Percentiles rank a stretch among this genome's conserved stretches.
Conservation (phyloP, 2,113 vertebrate genomes). For the Fregata magnificens region DNA sequence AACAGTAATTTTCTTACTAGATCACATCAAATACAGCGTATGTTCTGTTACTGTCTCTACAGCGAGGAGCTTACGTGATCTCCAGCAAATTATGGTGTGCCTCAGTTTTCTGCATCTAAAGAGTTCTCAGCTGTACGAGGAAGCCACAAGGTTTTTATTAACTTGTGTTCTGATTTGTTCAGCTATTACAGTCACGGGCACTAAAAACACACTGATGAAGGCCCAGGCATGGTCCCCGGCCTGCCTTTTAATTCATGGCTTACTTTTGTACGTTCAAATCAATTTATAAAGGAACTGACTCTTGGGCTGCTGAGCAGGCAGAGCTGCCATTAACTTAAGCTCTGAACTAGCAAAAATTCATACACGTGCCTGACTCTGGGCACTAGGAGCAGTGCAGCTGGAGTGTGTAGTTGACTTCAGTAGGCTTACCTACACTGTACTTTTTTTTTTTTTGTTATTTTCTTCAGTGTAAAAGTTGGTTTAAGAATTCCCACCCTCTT, state of each 20-base stretch:
- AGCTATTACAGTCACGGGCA: neutral
- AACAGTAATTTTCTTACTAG: neutral
- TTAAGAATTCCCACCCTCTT: neutral
- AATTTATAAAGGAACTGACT: neutral
- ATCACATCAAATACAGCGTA: neutral
- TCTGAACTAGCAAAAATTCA: neutral
- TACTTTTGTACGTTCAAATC: neutral
- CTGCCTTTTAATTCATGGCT: neutral
- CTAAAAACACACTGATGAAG: neutral
- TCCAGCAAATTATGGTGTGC: neutral
- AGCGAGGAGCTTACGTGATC: neutral
- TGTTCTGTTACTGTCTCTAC: neutral
- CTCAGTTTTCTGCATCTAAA: neutral
- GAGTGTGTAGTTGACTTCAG: neutral
- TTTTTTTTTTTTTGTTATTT: no score
- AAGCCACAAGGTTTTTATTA: neutral
- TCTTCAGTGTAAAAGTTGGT: neutral
- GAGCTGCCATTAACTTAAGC: neutral
- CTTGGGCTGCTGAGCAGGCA: neutral
- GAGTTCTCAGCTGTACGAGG: neutral
- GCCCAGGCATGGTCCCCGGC: neutral
- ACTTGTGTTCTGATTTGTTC: neutral
- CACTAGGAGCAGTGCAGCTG: neutral
- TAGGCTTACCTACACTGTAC: neutral
- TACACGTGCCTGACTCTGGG: neutral